Evolutionary conservation across 2,113 vertebrate genomes (phyloP), one percentile per base, ranked within the genome.

Genomic region (Melozone crissalis): DNA sequence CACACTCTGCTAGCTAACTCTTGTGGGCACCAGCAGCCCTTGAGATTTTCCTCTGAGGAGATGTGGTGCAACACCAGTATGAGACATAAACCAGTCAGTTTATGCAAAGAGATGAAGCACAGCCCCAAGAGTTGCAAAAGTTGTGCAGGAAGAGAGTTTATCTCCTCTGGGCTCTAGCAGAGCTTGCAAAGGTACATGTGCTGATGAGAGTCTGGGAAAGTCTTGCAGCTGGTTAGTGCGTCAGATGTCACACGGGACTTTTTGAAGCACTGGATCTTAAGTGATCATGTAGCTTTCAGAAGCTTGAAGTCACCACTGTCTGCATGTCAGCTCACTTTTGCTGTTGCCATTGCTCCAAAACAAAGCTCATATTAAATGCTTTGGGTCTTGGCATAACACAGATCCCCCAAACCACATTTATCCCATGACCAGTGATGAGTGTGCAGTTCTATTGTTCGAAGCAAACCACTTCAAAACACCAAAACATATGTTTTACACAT

Each of bases 391-490:
- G 93, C 92, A 81, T 61, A 68, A 44, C 75, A 59, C 39, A 81
- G 43, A 84, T 84, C n/a, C 52, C 39, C 31, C 49, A 96, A 95
- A 97, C 88, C 92, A 89, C 94, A 84, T 51, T 89, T 78, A 93
- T 87, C 76, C 86, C 80, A 69, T 89, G 90, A 92, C 85, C 73
- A 84, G 72, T 90, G 94, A 95, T 96, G 95, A 96, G 57, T 87
- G 13, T 92, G 83, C 92, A 89, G 54, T 95, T 96, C 90, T 94
- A 87, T 90, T 94, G 76, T 97, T 94, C 92, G 91, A 93, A 89
- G 54, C n/a, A 90, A 89, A 90, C 68, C 58, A 68, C 76, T 95
- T 94, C 88, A 94, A 92, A 87, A 81, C 87, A 89, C 35, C n/a
- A 68, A 93, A 93, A 84, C 31, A 84, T 77, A 55, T 1, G 0